These are phyloP conservation scores for Anisognathus igniventris DNA, from an alignment of 2,797 vertebrate species.

Conservation along the genomic window DNA sequence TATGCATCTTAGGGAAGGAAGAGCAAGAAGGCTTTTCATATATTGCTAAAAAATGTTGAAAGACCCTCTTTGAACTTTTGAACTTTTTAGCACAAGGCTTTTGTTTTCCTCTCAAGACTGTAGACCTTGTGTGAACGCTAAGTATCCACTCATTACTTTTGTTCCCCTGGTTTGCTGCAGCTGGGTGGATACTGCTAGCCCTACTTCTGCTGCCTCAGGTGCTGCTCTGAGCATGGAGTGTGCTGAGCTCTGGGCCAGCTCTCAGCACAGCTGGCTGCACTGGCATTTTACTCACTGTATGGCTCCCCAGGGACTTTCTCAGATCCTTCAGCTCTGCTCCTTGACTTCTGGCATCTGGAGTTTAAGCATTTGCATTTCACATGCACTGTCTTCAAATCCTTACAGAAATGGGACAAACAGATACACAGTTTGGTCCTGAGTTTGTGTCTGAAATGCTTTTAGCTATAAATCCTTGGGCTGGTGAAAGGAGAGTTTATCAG, in stretches of 20 bases:
- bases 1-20: neutral
- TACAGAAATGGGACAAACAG: neutral
- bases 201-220: neutral
- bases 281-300: neutral
- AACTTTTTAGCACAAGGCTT: neutral
- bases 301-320: neutral
- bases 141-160: neutral
- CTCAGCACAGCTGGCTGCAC: neutral
- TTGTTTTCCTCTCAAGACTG: neutral
- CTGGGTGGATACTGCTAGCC: neutral
- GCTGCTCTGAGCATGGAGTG: no score
- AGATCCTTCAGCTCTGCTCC: neutral
- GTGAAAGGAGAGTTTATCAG: constrained; percentile 37
- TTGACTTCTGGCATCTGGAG: neutral
- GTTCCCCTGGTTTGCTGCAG: neutral
- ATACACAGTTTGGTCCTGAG: neutral
- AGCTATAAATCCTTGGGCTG: neutral
- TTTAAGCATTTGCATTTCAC: neutral
- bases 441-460: neutral
- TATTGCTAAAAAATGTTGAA: neutral
- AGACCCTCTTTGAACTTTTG: neutral
- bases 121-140: neutral
- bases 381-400: neutral
- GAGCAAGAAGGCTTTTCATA: neutral
- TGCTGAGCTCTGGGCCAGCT: neutral